Evolutionary conservation across 1,140 invertebrate species (phyloP).

Genomic region (Achatina immaculata): DNA sequence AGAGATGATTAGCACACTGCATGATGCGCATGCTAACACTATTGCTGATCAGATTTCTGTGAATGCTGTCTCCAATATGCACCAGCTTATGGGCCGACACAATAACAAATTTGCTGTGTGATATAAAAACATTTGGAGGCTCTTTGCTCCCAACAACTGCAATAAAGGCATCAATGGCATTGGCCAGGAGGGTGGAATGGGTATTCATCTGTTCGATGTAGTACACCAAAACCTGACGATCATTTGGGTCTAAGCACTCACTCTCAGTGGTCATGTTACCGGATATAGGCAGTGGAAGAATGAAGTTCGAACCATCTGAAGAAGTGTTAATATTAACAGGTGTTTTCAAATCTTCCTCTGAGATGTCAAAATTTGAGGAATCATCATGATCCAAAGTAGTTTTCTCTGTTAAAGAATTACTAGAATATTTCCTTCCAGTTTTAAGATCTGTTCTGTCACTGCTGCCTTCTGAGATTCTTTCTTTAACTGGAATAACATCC

Average conservation of each 20-base stretch:
- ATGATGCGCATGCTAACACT: constrained; percentile 80
- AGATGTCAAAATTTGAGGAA: neutral
- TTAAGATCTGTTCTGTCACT: neutral
- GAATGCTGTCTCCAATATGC: constrained; percentile 92
- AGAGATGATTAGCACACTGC: constrained; percentile 85
- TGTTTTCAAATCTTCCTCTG: constrained; percentile 47
- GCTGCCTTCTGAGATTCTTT: neutral
- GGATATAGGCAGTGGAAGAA: constrained; percentile 17
- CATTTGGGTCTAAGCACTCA: constrained; percentile 74
- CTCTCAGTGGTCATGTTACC: neutral
- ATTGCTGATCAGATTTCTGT: constrained; percentile 80
- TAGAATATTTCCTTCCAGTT: too few species aligned
- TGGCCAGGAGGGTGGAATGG: constrained; percentile 85
- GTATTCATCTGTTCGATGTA: constrained; percentile 87
- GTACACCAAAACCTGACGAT: constrained; percentile 86
- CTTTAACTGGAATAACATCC: constrained; percentile 39
- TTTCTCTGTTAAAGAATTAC: neutral
- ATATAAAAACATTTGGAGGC: constrained; percentile 92
- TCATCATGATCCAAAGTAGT: constrained; percentile 22
- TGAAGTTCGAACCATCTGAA: constrained; percentile 23
- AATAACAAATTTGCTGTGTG: constrained; percentile 93
- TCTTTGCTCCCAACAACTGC: constrained; percentile 91
- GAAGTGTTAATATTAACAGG: constrained; percentile 47
- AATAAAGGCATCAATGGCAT: constrained; percentile 92
- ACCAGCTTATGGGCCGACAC: constrained; percentile 92